A percentile compares a stretch with the other conserved stretches of the same genome.
Evolutionary conservation across 2,888 invertebrate species (phyloP).

Genomic region (Drosophila robusta): DNA sequence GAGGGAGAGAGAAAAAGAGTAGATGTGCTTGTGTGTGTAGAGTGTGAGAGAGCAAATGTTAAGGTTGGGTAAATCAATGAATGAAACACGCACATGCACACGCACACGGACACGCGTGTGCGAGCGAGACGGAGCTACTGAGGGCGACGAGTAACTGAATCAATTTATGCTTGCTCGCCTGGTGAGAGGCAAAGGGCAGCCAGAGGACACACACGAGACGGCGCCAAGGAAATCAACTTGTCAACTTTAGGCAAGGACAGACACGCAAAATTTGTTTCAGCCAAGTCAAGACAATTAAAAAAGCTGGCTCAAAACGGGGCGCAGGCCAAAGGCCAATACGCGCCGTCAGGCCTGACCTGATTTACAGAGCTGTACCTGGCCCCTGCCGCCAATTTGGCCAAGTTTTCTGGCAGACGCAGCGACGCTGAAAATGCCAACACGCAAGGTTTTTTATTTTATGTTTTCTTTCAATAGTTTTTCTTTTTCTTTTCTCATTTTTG

Average conservation of each 20-base stretch:
- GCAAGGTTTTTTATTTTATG: constrained; percentile 57
- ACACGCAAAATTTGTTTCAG: constrained; percentile 29
- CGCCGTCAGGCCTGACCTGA: constrained; percentile 61
- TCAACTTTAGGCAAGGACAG: constrained; percentile 63
- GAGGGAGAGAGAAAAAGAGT: constrained; percentile 3
- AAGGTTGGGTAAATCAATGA: constrained; percentile 65
- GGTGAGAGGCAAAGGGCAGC: constrained; percentile 57
- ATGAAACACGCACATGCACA: constrained; percentile 54
- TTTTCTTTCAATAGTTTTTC: constrained; percentile 33
- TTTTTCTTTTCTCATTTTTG: constrained; percentile 51
- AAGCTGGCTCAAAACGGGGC: constrained; percentile 3
- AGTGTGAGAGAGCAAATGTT: constrained; percentile 18
- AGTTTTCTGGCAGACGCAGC: constrained; percentile 72
- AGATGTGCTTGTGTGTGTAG: constrained; percentile 4
- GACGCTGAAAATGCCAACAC: constrained; percentile 74
- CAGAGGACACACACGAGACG: constrained; percentile 59
- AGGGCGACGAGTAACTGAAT: constrained; percentile 55
- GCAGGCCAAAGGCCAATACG: constrained; percentile 41
- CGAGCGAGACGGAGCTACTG: constrained; percentile 19
- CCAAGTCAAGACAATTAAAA: constrained; percentile 44
- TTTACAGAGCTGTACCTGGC: constrained; percentile 28
- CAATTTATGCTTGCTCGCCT: constrained; percentile 54
- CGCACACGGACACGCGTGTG: constrained; percentile 38
- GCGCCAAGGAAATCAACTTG: constrained; percentile 77
- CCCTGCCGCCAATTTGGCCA: constrained; percentile 38